Conservation (phyloP, 2,797 vertebrate species). For the Chaetophractus vellerosus region DNA sequence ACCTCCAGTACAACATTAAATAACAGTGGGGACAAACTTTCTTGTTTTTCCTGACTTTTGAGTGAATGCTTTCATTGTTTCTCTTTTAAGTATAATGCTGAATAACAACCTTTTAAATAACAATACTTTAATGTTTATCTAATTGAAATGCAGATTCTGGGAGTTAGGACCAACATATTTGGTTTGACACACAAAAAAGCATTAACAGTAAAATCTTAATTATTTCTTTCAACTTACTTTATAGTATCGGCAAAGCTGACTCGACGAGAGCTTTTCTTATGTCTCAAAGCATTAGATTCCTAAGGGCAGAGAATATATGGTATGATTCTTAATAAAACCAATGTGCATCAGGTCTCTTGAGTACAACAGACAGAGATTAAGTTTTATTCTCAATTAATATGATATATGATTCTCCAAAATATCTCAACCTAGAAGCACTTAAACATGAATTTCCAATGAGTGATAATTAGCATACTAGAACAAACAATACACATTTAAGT, state of each 20-base stretch:
- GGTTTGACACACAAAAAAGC: constrained; percentile 26
- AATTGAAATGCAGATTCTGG: constrained; percentile 42
- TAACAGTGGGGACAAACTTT: not conserved
- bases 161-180: constrained; percentile 9
- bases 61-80: constrained; percentile 49
- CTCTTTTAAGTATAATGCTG: constrained; percentile 48
- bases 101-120: constrained; percentile 56
- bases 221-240: constrained; percentile 88
- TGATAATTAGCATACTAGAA: constrained; percentile 17
- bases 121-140: constrained; percentile 43
- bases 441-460: constrained; percentile 64
- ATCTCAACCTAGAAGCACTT: constrained; percentile 22
- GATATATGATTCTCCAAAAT: constrained; percentile 46
- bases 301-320: constrained; percentile 76
- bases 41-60: constrained; percentile 49
- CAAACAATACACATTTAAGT: constrained; percentile 37
- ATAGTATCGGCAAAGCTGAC: constrained; percentile 93
- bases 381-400: constrained; percentile 73
- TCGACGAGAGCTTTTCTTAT: constrained; percentile 89
- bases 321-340: constrained; percentile 58
- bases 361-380: constrained; percentile 6
- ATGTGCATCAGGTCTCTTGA: constrained; percentile 55
- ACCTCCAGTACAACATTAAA: constrained; percentile 28
- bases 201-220: constrained; percentile 58
- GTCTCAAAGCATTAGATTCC: constrained; percentile 85